Evolutionary conservation across 2,888 invertebrate genomes (phyloP).

Genomic region (Hypolimnas misippus): DNA sequence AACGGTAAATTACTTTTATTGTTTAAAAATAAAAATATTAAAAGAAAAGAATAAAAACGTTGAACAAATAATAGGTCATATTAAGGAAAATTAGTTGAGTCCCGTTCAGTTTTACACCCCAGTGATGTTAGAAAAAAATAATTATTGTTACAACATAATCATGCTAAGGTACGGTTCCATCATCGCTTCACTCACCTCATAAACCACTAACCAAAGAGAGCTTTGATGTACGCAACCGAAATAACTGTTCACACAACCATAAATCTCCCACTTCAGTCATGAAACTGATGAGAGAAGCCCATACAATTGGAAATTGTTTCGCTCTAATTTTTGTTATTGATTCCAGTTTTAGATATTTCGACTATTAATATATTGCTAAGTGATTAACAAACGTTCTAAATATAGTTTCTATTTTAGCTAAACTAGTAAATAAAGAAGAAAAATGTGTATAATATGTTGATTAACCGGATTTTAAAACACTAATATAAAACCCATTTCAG

Average conservation of each 20-base stretch:
- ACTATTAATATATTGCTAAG: background rate
- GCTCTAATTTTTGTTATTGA: slow-evolving; percentile 2
- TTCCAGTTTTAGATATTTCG: background rate
- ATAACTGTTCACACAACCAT: slow-evolving; percentile 29
- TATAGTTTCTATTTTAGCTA: no score
- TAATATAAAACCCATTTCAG: background rate
- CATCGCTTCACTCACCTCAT: slow-evolving; percentile 24
- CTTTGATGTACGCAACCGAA: slow-evolving; percentile 32
- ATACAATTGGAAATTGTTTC: slow-evolving; percentile 20
- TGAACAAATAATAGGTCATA: no score
- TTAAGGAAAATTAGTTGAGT: no score
- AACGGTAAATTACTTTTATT: no score
- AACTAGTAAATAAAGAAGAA: no score
- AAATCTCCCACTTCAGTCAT: slow-evolving; percentile 19
- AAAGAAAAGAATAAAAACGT: no score
- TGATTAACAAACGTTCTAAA: no score
- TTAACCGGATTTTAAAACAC: no score
- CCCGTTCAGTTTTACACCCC: no score
- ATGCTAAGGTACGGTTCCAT: slow-evolving; percentile 12
- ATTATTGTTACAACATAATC: background rate
- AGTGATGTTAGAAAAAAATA: no score
- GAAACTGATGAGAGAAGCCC: slow-evolving; percentile 22
- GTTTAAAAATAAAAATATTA: no score
- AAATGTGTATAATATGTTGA: no score
- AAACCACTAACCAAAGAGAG: slow-evolving; percentile 26